Conservation (phyloP, 2,797 vertebrate genomes). For the Onychomys arenicola region DNA sequence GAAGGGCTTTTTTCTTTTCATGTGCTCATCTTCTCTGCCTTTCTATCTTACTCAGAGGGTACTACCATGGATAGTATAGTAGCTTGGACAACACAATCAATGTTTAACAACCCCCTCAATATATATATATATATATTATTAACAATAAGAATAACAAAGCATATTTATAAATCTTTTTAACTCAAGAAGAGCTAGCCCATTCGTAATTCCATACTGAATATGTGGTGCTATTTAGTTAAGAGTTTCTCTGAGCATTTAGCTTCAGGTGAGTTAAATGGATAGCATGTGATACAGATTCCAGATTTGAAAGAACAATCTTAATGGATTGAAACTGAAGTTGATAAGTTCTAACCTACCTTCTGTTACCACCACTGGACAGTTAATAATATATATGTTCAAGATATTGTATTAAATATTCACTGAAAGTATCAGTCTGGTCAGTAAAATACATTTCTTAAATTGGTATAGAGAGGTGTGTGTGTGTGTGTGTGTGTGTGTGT, state of each 20-base stretch:
- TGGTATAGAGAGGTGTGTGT: background rate
- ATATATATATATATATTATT: background rate
- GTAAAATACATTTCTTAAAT: constrained; percentile 46
- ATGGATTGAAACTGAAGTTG: background rate
- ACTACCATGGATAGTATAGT: background rate
- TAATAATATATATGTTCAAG: constrained; percentile 29
- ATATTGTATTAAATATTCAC: too few relatives aligned
- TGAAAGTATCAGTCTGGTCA: constrained; percentile 21
- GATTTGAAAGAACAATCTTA: background rate
- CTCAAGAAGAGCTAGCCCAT: background rate
- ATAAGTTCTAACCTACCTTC: background rate
- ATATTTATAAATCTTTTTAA: background rate
- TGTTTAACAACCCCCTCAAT: too few relatives aligned
- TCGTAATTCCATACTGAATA: background rate
- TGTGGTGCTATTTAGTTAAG: background rate
- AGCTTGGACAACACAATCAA: background rate
- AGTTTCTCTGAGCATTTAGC: background rate
- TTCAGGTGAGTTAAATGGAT: background rate
- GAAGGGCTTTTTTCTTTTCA: background rate
- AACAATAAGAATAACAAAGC: background rate
- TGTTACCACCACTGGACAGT: background rate
- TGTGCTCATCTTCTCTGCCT: background rate
- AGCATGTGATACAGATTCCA: background rate
- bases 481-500: background rate
- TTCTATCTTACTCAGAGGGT: background rate